phyloP scores from a whole-genome alignment of 1,140 invertebrate genomes.

The Hylyphantes graminicola region DNA sequence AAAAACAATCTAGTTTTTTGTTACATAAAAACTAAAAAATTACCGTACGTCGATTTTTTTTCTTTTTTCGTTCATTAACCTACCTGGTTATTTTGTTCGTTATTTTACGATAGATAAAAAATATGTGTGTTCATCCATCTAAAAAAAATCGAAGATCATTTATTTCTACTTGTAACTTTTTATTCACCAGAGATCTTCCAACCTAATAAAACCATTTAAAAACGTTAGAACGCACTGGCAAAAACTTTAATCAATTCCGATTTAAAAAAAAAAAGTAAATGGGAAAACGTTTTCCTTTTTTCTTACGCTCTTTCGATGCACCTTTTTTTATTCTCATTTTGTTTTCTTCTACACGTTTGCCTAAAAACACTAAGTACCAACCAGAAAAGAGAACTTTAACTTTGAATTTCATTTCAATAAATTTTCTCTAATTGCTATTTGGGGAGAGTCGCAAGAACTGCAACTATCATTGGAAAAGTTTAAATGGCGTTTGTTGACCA shows the following conservation, averaged over 20 bases:
- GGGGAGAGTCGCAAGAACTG: neutral
- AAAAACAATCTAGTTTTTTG: too few species aligned
- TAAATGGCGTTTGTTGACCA: too few species aligned
- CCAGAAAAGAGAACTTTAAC: neutral
- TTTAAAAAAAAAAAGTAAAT: constrained; percentile 14
- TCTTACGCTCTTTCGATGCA: neutral
- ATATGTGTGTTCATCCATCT: too few species aligned
- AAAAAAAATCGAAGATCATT: too few species aligned
- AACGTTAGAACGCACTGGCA: neutral
- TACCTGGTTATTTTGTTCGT: too few species aligned
- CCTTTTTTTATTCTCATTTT: neutral
- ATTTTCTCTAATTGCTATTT: constrained; percentile 56
- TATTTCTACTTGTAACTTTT: too few species aligned
- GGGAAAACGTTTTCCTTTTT: constrained; percentile 18
- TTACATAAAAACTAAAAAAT: too few species aligned
- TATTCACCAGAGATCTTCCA: constrained; percentile 6
- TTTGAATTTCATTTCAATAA: constrained; percentile 56
- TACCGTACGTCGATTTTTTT: too few species aligned
- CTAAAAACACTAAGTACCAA: constrained; percentile 1
- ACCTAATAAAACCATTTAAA: neutral
- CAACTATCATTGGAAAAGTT: too few species aligned
- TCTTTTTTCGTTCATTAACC: too few species aligned
- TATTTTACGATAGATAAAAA: too few species aligned
- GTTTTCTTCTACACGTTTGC: neutral
- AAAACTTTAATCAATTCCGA: constrained; percentile 20